These are phyloP conservation scores for Callopanchax toddi DNA, from an alignment of 2,113 vertebrate species.

Conservation along the genomic window DNA sequence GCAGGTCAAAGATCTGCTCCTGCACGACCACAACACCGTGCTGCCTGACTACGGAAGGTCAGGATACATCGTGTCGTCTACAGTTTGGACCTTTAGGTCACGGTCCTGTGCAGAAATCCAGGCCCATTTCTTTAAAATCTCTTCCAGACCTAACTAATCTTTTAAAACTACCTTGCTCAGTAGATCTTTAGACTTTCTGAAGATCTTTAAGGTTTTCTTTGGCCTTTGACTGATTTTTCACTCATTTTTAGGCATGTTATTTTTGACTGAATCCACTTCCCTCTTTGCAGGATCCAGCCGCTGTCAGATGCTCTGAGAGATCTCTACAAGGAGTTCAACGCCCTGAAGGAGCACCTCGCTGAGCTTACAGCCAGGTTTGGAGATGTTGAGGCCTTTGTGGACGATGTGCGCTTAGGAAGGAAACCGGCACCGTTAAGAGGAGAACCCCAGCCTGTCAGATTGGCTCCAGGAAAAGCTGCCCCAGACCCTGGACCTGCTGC, in stretches of 20 bases:
- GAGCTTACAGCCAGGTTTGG: conserved; percentile 81
- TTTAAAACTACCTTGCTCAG: too few species aligned
- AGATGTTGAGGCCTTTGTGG: conserved; percentile 80
- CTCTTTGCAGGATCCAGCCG: conserved; percentile 78
- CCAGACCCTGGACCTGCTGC: conserved; percentile 8
- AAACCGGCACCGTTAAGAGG: conserved; percentile 19
- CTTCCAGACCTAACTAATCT: too few species aligned
- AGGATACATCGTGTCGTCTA: conserved; percentile 14
- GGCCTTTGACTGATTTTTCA: too few species aligned
- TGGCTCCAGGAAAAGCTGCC: neutral
- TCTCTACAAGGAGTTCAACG: conserved; percentile 85
- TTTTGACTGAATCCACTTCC: neutral
- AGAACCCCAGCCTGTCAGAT: conserved; percentile 17
- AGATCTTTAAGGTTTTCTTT: too few species aligned
- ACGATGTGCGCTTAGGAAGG: conserved; percentile 69
- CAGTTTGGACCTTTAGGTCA: too few species aligned
- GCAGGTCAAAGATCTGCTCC: conserved; percentile 86
- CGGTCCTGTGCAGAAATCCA: too few species aligned
- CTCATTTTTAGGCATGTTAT: too few species aligned
- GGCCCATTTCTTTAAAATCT: too few species aligned
- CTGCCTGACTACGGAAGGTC: conserved; percentile 88
- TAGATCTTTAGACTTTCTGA: too few species aligned
- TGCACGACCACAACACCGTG: conserved; percentile 84
- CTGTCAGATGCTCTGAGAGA: conserved; percentile 83
- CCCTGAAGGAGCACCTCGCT: conserved; percentile 81